These are phyloP conservation scores for Antedon mediterranea DNA, from an alignment of 53 echinoderm and acorn worm genomes.

Conservation along the genomic window DNA sequence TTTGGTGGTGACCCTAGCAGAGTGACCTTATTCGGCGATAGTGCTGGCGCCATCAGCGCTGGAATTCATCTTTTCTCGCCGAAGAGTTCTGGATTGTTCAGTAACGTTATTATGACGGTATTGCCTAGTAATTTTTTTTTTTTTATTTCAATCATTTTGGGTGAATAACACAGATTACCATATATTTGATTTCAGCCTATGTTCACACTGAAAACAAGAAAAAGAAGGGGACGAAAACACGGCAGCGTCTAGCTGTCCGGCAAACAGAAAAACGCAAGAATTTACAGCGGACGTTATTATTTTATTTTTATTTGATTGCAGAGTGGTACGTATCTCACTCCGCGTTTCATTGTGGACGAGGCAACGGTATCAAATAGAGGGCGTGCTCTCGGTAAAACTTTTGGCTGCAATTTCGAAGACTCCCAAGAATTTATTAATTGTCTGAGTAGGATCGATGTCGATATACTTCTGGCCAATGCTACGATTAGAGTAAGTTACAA, in stretches of 20 bases:
- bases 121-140: not conserved
- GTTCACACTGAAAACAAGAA: too few species aligned
- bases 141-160: too few species aligned
- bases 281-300: too few species aligned
- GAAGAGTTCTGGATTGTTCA: slow-evolving; percentile 15
- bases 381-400: not conserved
- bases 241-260: too few species aligned
- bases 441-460: not conserved
- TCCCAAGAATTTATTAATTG: not conserved
- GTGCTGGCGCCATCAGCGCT: slow-evolving; percentile 34
- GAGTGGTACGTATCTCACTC: not conserved
- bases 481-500: not conserved
- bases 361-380: not conserved
- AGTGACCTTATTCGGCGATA: slow-evolving; percentile 42
- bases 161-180: too few species aligned
- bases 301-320: not conserved
- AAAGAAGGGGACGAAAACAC: too few species aligned
- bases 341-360: not conserved
- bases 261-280: too few species aligned
- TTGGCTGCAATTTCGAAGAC: not conserved
- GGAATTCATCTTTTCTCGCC: slow-evolving; percentile 21
- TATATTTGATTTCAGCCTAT: too few species aligned
- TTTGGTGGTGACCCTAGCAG: slow-evolving; percentile 42
- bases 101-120: slow-evolving; percentile 35
- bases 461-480: not conserved